Conservation (phyloP, 2,888 invertebrate species). For the Drosophila multiciliata region DNA sequence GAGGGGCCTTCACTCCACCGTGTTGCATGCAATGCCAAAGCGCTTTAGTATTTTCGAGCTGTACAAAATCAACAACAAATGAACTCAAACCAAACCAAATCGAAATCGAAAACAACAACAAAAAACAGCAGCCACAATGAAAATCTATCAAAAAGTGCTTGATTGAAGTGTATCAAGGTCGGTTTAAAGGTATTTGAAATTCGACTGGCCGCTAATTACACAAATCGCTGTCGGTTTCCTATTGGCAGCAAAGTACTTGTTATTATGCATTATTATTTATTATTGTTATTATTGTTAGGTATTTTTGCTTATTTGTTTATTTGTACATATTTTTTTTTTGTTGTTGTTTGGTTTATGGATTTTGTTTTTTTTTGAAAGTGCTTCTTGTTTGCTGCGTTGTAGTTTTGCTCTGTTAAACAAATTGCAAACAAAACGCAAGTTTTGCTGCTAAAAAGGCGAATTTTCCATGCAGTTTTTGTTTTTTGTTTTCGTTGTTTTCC, state of each 20-base stretch:
- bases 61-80: constrained; percentile 39
- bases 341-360: constrained; percentile 11
- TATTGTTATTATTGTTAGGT: constrained; percentile 41
- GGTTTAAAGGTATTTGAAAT: constrained; percentile 44
- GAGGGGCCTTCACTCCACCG: constrained; percentile 42
- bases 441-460: constrained; percentile 76
- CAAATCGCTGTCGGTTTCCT: constrained; percentile 54
- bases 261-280: constrained; percentile 44
- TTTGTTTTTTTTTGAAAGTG: constrained; percentile 63
- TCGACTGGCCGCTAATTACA: constrained; percentile 72
- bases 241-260: constrained; percentile 60
- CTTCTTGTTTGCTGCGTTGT: constrained; percentile 24
- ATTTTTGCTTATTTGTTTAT: constrained; percentile 22
- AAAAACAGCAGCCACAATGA: constrained; percentile 56
- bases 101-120: constrained; percentile 30
- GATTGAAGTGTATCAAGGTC: constrained; percentile 81
- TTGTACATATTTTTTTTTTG: constrained; percentile 5
- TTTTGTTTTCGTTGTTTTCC: constrained; percentile 54
- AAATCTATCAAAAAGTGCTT: constrained; percentile 74
- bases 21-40: constrained; percentile 68
- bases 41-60: constrained; percentile 43
- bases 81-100: constrained; percentile 58
- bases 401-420: constrained; percentile 79
- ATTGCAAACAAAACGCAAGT: constrained; percentile 81
- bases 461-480: constrained; percentile 57